Base-by-base conservation (phyloP, 1,140 invertebrate genomes). In the Drosophila sp. region DNA sequence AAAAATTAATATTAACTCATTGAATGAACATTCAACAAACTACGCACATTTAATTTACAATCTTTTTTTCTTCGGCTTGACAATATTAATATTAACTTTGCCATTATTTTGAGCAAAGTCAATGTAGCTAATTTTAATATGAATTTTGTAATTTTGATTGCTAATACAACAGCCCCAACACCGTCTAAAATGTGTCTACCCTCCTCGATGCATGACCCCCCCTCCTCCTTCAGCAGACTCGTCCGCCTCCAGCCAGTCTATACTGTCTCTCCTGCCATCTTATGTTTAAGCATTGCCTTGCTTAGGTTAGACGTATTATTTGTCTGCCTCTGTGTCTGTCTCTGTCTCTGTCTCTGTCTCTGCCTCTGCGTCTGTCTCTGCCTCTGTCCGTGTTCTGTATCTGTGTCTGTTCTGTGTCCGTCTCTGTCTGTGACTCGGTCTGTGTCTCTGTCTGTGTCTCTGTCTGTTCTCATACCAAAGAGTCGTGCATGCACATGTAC, bases 281-380 rank as follows among this genome's bases (percentile, higher is more conserved):
- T 45, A 4, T 9, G 41, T 43, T 27, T 63, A 21, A 4, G 21
- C 21, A 21, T 14, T 9, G 16, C 13, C 29, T 54, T 54, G 45
- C 40, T 38, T 59, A 40, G 32, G 8, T 54, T 59, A 32, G 11
- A 61, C 29, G 63, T 59, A 67, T 59, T 50, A 67, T 67, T 61
- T 54, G 25, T 45, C 34, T 50, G 8, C 45, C 34, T 32, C 40
- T 51, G 16, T 45, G 9, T 54, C 34, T 32, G 27, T 51, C 4
- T 45, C 14, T 45, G 18, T 21, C 4, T 16, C 32, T 34, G 32
- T 54, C 18, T 18, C 40, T 51, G 41, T 45, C 5, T 16, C 21
- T 21, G 21, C 45, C 32, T 16, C 38, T 50, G 40, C n/a, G 25
- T 45, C 34, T 50, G 8, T 45, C 34, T 32, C 40, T 51, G 16